Evolutionary conservation across 2,113 vertebrate genomes (phyloP), one percentile per base, ranked within the genome.

Genomic region (Siniperca chuatsi): DNA sequence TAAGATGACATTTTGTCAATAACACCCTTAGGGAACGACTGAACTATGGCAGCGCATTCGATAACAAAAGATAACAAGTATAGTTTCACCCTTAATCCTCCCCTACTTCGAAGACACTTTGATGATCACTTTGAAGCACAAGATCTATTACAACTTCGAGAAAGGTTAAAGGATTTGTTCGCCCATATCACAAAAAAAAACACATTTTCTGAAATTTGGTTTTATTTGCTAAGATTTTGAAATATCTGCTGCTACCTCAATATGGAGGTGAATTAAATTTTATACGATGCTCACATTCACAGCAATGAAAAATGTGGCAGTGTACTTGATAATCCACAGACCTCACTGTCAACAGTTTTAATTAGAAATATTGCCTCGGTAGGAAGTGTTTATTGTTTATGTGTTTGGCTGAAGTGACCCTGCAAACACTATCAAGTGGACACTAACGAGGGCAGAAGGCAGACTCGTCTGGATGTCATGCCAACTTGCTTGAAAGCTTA

Each of bases 1-100:
- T 75, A 65, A 77, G 74, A 76, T 0, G 40, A 64, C 85, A 65
- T 67, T 87, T 89, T 48, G 82, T 84, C 90, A 82, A 89, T 91
- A 87, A 55, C 40, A 46, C 64, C 74, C 75, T 74, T 1, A 44
- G 73, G 75, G 55, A 86, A 50, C 5, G 9, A 25, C 78, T 82
- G 65, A 75, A 75, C 64, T 78, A 21, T 83, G 69, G 73, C 81
- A 73, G 37, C 4, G 3, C 20, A 58, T 68, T 71, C 40, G 11
- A 81, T 76, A 83, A 52, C 71, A 86, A 69, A 72, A 66, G 48
- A 74, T 15, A 18, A 21, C 42, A 37, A 77, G 60, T 72, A 69
- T 76, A n/a, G 67, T 50, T 76, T 62, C 42, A 35, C 4, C 42
- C 42, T 76, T 81, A 58, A 70, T 65, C 23, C 48, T 50, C 61